A percentile compares a stretch with the other conserved stretches of the same genome.
Evolutionary conservation across 2,888 invertebrate species (phyloP).

Genomic region (Himalopsyche anomala): DNA sequence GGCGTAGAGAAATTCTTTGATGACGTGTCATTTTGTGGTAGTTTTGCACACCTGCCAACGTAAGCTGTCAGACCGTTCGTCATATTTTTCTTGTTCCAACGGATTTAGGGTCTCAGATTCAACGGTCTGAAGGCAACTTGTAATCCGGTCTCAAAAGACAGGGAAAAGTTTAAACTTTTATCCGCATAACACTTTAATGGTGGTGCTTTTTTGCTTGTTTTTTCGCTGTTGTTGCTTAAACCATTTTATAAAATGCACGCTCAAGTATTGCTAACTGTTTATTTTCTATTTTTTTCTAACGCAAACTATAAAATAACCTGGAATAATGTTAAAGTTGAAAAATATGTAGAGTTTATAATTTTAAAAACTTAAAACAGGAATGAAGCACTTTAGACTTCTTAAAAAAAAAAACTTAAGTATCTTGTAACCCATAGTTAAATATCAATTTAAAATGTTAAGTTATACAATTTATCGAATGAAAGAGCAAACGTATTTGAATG

Average conservation of each 20-base stretch:
- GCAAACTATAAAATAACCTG: too few species aligned
- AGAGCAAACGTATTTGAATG: too few species aligned
- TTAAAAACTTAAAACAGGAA: too few species aligned
- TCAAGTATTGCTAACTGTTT: too few species aligned
- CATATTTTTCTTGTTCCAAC: constrained; percentile 56
- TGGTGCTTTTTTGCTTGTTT: neutral
- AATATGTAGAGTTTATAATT: too few species aligned
- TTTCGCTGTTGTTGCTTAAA: constrained; percentile 9
- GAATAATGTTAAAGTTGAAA: too few species aligned
- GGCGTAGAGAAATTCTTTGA: constrained; percentile 48
- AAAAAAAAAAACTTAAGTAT: too few species aligned
- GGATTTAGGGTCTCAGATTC: constrained; percentile 45
- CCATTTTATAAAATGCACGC: constrained; percentile 5
- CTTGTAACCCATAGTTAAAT: too few species aligned
- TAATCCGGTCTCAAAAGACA: constrained; percentile 44
- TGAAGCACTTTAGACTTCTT: too few species aligned
- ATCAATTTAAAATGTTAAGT: too few species aligned
- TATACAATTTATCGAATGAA: too few species aligned
- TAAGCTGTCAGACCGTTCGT: constrained; percentile 48
- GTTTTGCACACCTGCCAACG: constrained; percentile 60
- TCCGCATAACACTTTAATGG: constrained; percentile 4
- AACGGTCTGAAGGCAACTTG: constrained; percentile 37
- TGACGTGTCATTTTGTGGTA: constrained; percentile 57
- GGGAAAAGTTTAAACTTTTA: constrained; percentile 14
- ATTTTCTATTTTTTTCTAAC: too few species aligned